These are phyloP conservation scores for Eugnorisma glareosa DNA, from an alignment of 2,888 invertebrate genomes.

Conservation along the genomic window DNA sequence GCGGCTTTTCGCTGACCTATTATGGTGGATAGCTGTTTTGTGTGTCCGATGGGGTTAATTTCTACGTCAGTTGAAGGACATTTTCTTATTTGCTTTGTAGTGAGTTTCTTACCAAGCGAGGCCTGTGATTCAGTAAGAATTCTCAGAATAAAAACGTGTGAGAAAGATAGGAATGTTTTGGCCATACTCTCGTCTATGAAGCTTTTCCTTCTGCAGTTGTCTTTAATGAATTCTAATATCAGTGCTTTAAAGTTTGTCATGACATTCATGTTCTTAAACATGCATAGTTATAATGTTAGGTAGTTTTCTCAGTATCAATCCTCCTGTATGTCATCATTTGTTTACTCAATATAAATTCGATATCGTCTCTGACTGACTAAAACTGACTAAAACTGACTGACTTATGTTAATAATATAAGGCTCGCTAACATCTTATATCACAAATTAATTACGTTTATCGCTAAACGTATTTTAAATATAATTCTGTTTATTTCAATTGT, in stretches of 20 bases:
- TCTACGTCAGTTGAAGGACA: neutral
- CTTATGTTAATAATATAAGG: neutral
- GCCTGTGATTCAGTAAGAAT: neutral
- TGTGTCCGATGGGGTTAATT: neutral
- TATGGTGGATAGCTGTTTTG: neutral
- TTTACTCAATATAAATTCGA: neutral
- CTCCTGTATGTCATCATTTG: neutral
- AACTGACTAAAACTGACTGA: neutral
- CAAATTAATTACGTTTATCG: neutral
- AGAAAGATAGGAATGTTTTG: neutral
- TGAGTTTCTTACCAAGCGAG: neutral
- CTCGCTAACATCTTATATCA: neutral
- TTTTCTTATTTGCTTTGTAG: neutral
- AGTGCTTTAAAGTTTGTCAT: neutral
- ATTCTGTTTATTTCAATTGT: neutral
- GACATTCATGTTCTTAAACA: neutral
- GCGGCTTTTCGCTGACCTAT: conserved; percentile 23
- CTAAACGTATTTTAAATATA: neutral
- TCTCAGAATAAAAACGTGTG: neutral
- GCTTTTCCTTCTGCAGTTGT: no score
- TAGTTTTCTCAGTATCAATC: neutral
- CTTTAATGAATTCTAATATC: neutral
- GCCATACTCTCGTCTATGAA: neutral
- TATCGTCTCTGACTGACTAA: no score
- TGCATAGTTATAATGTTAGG: neutral